Evolutionary conservation across 2,797 vertebrate species (phyloP), one percentile per base, ranked within the genome.

Genomic region (Hybognathus amarus): DNA sequence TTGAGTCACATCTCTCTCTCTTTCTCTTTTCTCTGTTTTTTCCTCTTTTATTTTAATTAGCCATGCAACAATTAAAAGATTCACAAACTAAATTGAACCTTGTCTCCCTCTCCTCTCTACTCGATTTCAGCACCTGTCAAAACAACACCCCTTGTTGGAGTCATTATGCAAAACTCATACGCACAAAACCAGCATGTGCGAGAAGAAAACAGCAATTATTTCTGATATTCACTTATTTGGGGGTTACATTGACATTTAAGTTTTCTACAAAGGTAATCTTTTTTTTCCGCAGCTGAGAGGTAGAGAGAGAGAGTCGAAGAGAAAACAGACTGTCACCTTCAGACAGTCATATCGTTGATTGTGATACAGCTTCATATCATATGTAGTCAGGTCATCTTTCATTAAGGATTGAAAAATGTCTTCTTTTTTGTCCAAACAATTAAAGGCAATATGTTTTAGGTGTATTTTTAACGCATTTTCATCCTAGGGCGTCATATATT

Each of bases 31-130:
- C 95, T 75, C 69, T 66, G 61, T 80, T 84, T 82, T 83, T 94
- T 92, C 95, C 6, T 97, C 68, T 87, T 87, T 90, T 89, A 95
- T 96, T 96, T 96, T 96, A 98, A 99, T 99, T 98, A 99, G 97
- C 97, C 94, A 95, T 95, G 97, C 96, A 97, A 98, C 98, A 98
- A 99, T 99, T 99, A 98, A 98, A 98, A 97, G 97, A 98, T 98
- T 96, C 96, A 97, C 96, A 97, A 97, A 96, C 97, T 98, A 98
- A 99, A 98, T 97, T 97, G 97, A 98, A 98, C 97, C 97, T 97
- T 97, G 96, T 97, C 97, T 97, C 95, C 95, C 94, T 96, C 86
- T 96, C 95, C 96, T 96, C 97, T 96, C 95, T 95, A 97, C 96
- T 97, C 97, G 96, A 97, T 98, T 98, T 97, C 97, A 96, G 96